A percentile compares a stretch with the other conserved stretches of the same genome.
Evolutionary conservation across 2,113 vertebrate genomes (phyloP).

Genomic region (Rynchops niger): DNA sequence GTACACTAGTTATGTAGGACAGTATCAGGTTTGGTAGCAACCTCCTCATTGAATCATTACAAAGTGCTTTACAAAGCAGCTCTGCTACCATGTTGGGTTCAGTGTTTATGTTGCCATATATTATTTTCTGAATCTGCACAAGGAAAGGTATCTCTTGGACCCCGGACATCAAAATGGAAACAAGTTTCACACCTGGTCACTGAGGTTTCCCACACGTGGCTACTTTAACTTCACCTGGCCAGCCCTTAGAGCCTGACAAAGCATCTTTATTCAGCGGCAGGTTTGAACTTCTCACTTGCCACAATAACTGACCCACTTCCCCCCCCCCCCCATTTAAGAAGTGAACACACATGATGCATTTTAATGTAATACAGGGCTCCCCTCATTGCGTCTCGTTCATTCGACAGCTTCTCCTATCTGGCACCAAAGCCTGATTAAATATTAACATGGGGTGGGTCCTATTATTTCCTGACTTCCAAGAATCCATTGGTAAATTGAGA

Average conservation of each 20-base stretch:
- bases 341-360: not conserved
- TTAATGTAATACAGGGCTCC: slow-evolving; percentile 2
- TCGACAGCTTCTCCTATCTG: not conserved
- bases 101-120: not conserved
- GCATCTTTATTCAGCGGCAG: not conserved
- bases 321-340: not conserved
- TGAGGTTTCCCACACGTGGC: not conserved
- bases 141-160: not conserved
- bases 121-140: not conserved
- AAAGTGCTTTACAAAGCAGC: not conserved
- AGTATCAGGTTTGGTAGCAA: not conserved
- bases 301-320: not conserved
- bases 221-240: not conserved
- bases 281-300: not conserved
- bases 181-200: not conserved
- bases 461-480: slow-evolving; percentile 62
- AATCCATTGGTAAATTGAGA: slow-evolving; percentile 67
- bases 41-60: not conserved
- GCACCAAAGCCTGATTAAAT: slow-evolving; percentile 60
- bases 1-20: not conserved
- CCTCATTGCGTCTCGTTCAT: not conserved
- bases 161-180: not conserved
- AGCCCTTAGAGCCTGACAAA: not conserved
- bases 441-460: slow-evolving; percentile 41
- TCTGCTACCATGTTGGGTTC: not conserved